Base-by-base conservation (phyloP, 2,888 invertebrate genomes). In the Chalcosyrphus nemorum region DNA sequence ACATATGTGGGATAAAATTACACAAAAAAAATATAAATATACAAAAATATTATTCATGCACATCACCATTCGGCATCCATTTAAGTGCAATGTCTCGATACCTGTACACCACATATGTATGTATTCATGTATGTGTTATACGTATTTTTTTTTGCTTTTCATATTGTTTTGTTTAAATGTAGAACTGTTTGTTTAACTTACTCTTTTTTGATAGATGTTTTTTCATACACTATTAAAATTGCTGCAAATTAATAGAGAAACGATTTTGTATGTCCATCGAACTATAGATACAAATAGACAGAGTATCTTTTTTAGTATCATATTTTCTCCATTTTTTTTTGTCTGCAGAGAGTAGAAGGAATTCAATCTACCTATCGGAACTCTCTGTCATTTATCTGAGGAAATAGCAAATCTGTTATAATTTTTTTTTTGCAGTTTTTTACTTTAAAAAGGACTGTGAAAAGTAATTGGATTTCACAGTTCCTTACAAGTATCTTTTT, bases 301-400 rank as follows among this genome's bases (percentile, higher is more conserved):
- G 19, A 32, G 17, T 41, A 71, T 41, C 38, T 41, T 52, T 27
- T 32, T 41, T 38, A 21, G 45, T 27, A 38, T 19, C 13, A 50
- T 50, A 24, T 61, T 41, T 21, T 13, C 27, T 50, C 57, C 35
- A 35, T 59, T 9, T 59, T 38, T 19, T 70, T 43, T 4, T 4
- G 24, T 4, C 24, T 4, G 24, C n/a, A 24, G 35, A 47, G 45
- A 35, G 29, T 38, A 35, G 9, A 56, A n/a, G n/a, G 17, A 59
- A 61, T 59, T 71, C 47, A 71, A 71, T 71, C 59, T 50, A 41
- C 13, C 71, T 29, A 41, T 71, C 59, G 59, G 50, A 61, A 70
- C 29, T 43, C 29, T 56, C 5, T 38, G 17, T 11, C 56, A 70
- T 70, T 56, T 45, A 29, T 45, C 32, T 13, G n/a, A 52, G 59